Evolutionary conservation across 2,113 vertebrate species (phyloP).

Genomic region (Pelodiscus sinensis): DNA sequence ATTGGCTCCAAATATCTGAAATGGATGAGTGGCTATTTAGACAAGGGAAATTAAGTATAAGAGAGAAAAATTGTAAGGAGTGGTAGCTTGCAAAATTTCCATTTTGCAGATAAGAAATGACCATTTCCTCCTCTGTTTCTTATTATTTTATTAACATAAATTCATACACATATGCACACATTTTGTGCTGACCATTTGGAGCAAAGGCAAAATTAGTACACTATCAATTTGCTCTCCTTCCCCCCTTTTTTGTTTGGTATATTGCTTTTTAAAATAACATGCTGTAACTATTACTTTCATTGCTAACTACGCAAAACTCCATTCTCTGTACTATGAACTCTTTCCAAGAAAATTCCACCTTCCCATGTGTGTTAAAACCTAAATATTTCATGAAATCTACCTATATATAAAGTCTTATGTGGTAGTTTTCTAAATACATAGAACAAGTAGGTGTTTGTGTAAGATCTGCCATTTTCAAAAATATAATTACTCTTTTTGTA

Average conservation of each 20-base stretch:
- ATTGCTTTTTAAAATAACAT: neutral
- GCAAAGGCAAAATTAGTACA: neutral
- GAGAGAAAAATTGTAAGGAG: neutral
- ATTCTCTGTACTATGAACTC: neutral
- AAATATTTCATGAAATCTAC: neutral
- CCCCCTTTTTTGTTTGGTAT: slow-evolving; percentile 17
- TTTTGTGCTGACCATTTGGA: neutral
- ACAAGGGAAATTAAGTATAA: neutral
- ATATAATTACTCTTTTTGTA: neutral
- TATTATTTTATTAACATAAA: neutral
- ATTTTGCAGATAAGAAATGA: neutral
- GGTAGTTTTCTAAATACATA: neutral
- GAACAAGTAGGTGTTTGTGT: neutral
- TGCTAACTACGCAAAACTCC: accelerated
- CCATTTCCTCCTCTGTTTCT: slow-evolving; percentile 4
- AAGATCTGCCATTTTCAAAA: slow-evolving; percentile 17
- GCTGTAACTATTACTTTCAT: slow-evolving; percentile 8
- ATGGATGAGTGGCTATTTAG: neutral
- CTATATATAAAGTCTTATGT: neutral
- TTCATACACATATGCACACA: neutral
- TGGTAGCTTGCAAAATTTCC: slow-evolving; percentile 16
- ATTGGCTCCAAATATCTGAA: neutral
- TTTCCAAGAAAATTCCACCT: neutral
- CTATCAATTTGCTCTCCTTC: neutral
- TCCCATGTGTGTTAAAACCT: neutral